These are phyloP conservation scores for Noctua pronuba DNA, from an alignment of 2,888 invertebrate species.

Conservation along the genomic window DNA sequence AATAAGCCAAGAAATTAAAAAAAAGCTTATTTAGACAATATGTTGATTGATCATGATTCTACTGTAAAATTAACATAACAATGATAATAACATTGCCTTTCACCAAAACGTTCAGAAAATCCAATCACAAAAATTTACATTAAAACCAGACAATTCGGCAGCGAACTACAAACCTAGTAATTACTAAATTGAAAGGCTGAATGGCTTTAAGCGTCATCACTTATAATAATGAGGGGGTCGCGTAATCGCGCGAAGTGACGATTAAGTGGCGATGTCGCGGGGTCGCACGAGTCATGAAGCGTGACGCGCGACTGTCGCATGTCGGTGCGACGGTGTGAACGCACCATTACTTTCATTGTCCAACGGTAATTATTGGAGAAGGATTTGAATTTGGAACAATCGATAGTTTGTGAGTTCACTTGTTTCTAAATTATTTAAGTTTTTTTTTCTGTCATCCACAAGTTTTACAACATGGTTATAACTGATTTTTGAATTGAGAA, in stretches of 20 bases:
- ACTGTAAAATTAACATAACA: conserved; percentile 25
- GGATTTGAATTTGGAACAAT: conserved; percentile 79
- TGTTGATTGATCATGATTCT: conserved; percentile 14
- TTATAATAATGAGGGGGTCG: conserved; percentile 87
- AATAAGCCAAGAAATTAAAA: not conserved
- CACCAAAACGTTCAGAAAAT: conserved; percentile 9
- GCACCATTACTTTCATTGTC: conserved; percentile 86
- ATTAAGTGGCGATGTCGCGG: conserved; percentile 86
- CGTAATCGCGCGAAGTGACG: conserved; percentile 82
- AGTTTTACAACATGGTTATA: not conserved
- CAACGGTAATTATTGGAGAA: conserved; percentile 75
- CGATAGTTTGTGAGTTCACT: conserved; percentile 50
- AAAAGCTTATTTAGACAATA: conserved; percentile 10
- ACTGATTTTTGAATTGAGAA: not conserved
- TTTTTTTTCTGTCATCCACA: conserved; percentile 1
- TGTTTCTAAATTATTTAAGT: conserved; percentile 23
- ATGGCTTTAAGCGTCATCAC: conserved; percentile 89
- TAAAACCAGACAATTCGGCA: conserved; percentile 68
- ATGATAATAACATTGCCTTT: conserved; percentile 6
- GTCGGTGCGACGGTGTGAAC: conserved; percentile 77
- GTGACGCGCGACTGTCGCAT: conserved; percentile 73
- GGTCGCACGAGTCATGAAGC: conserved; percentile 68
- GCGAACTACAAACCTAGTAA: conserved; percentile 83
- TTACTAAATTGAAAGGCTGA: conserved; percentile 89
- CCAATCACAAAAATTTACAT: conserved; percentile 72